These are phyloP conservation scores for Gnatocerus cornutus DNA, from an alignment of 2,888 invertebrate species.

Conservation along the genomic window DNA sequence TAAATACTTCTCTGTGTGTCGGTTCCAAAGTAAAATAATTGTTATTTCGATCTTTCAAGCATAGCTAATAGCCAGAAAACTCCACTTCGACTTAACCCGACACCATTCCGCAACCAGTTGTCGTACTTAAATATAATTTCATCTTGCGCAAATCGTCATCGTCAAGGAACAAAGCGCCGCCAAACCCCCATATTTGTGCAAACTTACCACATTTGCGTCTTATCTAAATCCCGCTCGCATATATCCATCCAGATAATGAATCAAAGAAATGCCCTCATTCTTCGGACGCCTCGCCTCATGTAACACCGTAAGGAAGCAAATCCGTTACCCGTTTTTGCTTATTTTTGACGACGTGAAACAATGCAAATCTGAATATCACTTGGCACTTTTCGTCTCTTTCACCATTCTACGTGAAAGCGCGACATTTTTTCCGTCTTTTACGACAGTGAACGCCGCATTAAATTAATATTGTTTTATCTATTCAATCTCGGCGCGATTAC, in stretches of 20 bases:
- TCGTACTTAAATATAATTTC: conserved; percentile 13
- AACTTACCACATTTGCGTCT: conserved; percentile 19
- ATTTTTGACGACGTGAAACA: conserved; percentile 47
- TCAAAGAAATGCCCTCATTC: conserved; percentile 42
- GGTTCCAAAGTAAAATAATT: no score
- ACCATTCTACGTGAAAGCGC: conserved; percentile 42
- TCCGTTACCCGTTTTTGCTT: conserved; percentile 46
- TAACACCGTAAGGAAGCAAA: conserved; percentile 36
- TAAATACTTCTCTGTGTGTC: no score
- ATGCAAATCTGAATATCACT: conserved; percentile 32
- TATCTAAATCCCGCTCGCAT: conserved; percentile 9
- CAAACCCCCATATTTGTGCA: conserved; percentile 26
- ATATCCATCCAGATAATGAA: conserved; percentile 12
- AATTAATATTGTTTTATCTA: conserved; percentile 50
- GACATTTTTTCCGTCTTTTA: conserved; percentile 45
- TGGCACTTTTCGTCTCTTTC: conserved; percentile 35
- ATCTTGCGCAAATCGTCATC: conserved; percentile 17
- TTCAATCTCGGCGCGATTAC: conserved; percentile 44
- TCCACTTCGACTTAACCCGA: conserved; percentile 4
- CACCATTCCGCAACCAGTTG: conserved; percentile 18
- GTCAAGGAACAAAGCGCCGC: conserved; percentile 12
- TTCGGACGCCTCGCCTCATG: conserved; percentile 17
- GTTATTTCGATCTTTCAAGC: no score
- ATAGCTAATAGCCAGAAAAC: no score
- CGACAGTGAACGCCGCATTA: conserved; percentile 46